A percentile compares a stretch with the other conserved stretches of the same genome.
phyloP scores from a whole-genome alignment of 2,888 invertebrate genomes.

The Tachina grossa region DNA sequence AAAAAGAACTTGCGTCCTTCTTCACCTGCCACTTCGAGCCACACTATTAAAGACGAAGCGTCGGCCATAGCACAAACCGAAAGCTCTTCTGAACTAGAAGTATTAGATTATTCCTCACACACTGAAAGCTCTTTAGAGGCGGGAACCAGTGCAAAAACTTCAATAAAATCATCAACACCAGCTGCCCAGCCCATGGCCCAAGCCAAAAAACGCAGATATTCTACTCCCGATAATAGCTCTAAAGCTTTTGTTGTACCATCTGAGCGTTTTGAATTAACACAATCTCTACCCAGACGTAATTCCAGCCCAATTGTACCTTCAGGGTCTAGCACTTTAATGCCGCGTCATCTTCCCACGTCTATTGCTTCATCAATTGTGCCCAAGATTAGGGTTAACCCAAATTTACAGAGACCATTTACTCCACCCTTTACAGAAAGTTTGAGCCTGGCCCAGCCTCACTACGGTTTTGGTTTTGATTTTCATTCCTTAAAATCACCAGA shows the following conservation, averaged over 20 bases:
- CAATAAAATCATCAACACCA: slow-evolving; percentile 44
- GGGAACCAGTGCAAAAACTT: slow-evolving; percentile 73
- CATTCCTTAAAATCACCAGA: slow-evolving; percentile 79
- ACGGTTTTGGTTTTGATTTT: slow-evolving; percentile 74
- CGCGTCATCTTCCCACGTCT: neutral
- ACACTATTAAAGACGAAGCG: slow-evolving; percentile 75
- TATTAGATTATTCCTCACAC: slow-evolving; percentile 79
- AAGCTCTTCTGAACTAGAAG: slow-evolving; percentile 82
- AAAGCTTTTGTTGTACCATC: slow-evolving; percentile 64
- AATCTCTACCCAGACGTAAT: slow-evolving; percentile 48
- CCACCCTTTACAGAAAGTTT: slow-evolving; percentile 72
- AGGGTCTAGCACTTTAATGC: slow-evolving; percentile 8
- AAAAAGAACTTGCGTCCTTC: slow-evolving; percentile 81
- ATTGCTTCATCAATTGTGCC: slow-evolving; percentile 51
- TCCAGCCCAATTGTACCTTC: slow-evolving; percentile 54
- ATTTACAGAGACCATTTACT: slow-evolving; percentile 77
- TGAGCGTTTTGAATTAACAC: slow-evolving; percentile 40
- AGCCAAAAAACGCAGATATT: slow-evolving; percentile 58
- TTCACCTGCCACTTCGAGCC: slow-evolving; percentile 77
- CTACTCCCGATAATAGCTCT: slow-evolving; percentile 64
- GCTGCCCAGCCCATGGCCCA: slow-evolving; percentile 20
- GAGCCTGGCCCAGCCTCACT: slow-evolving; percentile 43
- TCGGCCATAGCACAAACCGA: slow-evolving; percentile 77
- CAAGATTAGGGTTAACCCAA: slow-evolving; percentile 77
- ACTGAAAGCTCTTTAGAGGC: slow-evolving; percentile 80